Base-by-base conservation (phyloP, 2,888 invertebrate genomes). In the Brachylomia viminalis region DNA sequence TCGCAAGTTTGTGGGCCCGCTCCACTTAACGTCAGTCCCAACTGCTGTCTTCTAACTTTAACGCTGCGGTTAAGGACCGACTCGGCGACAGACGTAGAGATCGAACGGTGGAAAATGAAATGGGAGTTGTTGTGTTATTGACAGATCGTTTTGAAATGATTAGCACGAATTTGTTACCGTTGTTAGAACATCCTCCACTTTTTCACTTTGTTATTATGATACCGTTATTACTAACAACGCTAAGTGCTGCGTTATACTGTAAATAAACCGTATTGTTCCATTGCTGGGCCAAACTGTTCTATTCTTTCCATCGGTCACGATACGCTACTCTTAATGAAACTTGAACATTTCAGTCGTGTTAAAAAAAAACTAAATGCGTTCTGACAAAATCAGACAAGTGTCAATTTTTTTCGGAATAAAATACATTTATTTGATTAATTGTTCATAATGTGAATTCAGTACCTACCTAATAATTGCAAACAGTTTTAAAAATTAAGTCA, bases 11-110 rank as follows among this genome's bases (percentile, higher is more conserved):
- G 77, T 75, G 78, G 65, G 59, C 59, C 71, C 56, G 70, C 54
- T 71, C 77, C 82, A 83, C 80, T 84, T 87, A 75, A 76, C 75
- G 82, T 83, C 86, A 83, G 68, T 64, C 65, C 68, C 86, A 81
- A 84, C 79, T 75, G 75, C 65, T 79, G 73, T 79, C 75, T 84
- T 67, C 79, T 68, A 79, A 86, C 75, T 87, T 80, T 78, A 78
- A 77, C 67, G 56, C 72, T 68, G 73, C 59, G 74, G 75, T 80
- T 80, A 76, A 69, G 66, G 68, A 42, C 67, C 11, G 45, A 42
- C 59, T 42, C 30, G 23, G 33, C 38, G 68, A 23, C 56, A 49
- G 42, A 52, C 47, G 47, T 33, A 73, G 54, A 45, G 65, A 56
- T 83, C 62, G 66, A 15, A 69, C 65, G 30, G 38, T 23, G n/a